A percentile compares a stretch with the other conserved stretches of the same genome.
Conservation (phyloP, 2,113 vertebrate genomes). For the Pluvianellus socialis region DNA sequence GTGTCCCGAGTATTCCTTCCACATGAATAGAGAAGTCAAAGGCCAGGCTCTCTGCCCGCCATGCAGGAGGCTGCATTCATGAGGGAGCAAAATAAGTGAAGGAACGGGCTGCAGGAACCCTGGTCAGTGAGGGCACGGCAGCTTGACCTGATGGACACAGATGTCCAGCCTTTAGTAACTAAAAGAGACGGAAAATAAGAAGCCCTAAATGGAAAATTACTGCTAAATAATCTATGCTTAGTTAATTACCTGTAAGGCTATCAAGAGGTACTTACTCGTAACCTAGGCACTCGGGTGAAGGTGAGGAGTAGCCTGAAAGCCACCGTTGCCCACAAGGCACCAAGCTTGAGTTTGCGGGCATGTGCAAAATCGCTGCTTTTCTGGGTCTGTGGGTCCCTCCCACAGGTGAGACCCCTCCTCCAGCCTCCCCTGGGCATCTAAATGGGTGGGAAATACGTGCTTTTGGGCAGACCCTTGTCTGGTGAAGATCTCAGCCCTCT, state of each 20-base stretch:
- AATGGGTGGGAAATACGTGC: background rate
- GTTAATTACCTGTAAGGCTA: background rate
- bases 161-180: background rate
- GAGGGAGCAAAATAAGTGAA: background rate
- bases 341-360: background rate
- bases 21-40: background rate
- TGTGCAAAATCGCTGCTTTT: background rate
- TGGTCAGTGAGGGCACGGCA: fast-evolving
- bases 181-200: background rate
- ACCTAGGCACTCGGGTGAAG: fast-evolving
- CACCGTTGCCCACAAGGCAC: background rate
- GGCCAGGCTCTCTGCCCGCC: background rate
- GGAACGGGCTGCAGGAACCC: background rate
- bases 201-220: background rate
- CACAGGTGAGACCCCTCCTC: background rate
- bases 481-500: background rate
- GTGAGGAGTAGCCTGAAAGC: background rate
- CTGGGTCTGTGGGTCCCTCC: fast-evolving
- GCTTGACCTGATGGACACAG: background rate
- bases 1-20: background rate
- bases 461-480: background rate
- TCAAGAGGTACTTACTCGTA: background rate
- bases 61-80: background rate
- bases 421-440: background rate
- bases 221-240: background rate